Percentiles rank a stretch among this genome's conserved stretches.
These are phyloP conservation scores for Odontesthes bonariensis DNA, from an alignment of 2,113 vertebrate genomes.

Conservation along the genomic window DNA sequence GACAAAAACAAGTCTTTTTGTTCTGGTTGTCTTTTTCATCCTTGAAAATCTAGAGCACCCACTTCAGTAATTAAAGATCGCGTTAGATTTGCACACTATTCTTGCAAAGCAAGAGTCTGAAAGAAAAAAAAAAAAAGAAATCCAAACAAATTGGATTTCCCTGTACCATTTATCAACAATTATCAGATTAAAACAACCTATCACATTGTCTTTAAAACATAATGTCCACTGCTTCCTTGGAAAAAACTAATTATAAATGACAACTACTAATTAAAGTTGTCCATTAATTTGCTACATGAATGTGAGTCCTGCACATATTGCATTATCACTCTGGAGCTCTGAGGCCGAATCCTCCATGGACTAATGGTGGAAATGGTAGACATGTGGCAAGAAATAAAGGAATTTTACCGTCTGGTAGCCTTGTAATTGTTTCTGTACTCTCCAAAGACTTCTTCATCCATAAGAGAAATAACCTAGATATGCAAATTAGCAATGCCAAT, in stretches of 20 bases:
- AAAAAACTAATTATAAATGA: constrained; percentile 49
- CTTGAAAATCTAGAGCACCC: constrained; percentile 14
- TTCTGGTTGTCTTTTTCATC: background rate
- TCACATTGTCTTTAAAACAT: constrained; percentile 46
- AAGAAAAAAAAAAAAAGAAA: constrained; percentile 1
- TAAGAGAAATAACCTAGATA: constrained; percentile 76
- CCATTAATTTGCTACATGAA: constrained; percentile 63
- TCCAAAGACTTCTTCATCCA: constrained; percentile 63
- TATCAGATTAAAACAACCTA: constrained; percentile 44
- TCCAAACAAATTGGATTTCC: constrained; percentile 23
- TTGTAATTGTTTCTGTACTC: constrained; percentile 78
- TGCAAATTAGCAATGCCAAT: constrained; percentile 74
- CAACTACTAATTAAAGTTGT: constrained; percentile 58
- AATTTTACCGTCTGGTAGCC: constrained; percentile 62
- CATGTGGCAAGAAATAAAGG: constrained; percentile 38
- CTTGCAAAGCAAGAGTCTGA: background rate
- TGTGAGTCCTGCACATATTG: constrained; percentile 53
- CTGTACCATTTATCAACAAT: constrained; percentile 14
- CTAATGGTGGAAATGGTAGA: constrained; percentile 34
- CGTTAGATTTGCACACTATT: constrained; percentile 6
- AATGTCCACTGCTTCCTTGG: constrained; percentile 34
- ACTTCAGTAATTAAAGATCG: constrained; percentile 26
- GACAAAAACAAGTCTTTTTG: too few relatives aligned
- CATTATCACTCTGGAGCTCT: constrained; percentile 55
- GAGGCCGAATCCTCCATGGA: constrained; percentile 53